Percentiles rank a stretch among this genome's conserved stretches.
Evolutionary conservation across 2,113 vertebrate species (phyloP).

Genomic region (Acanthisitta chloris): DNA sequence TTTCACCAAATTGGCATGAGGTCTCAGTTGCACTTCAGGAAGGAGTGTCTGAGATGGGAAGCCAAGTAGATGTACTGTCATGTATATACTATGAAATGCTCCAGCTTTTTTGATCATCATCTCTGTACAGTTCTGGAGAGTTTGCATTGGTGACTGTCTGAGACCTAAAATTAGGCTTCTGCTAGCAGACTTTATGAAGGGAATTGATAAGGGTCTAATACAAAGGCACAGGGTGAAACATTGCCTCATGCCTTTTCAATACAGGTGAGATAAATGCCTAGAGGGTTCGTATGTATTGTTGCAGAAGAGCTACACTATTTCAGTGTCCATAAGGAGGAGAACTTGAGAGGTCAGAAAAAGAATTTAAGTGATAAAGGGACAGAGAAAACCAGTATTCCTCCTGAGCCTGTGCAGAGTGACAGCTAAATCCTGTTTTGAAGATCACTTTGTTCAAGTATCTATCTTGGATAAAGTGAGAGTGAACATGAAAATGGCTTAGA

Average conservation of each 20-base stretch:
- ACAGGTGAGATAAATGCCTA: not conserved
- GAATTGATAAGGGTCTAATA: not conserved
- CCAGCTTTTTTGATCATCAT: not conserved
- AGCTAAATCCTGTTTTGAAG: conserved; percentile 31
- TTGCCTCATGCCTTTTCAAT: not conserved
- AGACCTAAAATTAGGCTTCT: not conserved
- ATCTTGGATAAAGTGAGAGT: not conserved
- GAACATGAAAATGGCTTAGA: not conserved
- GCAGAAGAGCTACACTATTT: not conserved
- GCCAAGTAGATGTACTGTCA: not conserved
- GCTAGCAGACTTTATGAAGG: not conserved
- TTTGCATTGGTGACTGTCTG: not conserved
- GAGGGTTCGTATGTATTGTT: not conserved
- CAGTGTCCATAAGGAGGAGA: not conserved
- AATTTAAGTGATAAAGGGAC: not conserved
- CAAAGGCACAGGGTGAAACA: not conserved
- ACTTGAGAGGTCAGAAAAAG: not conserved
- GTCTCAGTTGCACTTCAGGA: not conserved
- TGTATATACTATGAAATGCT: not conserved
- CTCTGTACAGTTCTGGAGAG: not conserved
- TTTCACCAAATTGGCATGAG: not conserved
- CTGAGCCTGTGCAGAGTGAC: not conserved
- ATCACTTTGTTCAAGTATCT: conserved; percentile 9
- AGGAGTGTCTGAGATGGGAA: not conserved
- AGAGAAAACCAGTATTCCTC: not conserved